These are phyloP conservation scores for Eurois occulta DNA, from an alignment of 2,888 invertebrate species.

Conservation along the genomic window DNA sequence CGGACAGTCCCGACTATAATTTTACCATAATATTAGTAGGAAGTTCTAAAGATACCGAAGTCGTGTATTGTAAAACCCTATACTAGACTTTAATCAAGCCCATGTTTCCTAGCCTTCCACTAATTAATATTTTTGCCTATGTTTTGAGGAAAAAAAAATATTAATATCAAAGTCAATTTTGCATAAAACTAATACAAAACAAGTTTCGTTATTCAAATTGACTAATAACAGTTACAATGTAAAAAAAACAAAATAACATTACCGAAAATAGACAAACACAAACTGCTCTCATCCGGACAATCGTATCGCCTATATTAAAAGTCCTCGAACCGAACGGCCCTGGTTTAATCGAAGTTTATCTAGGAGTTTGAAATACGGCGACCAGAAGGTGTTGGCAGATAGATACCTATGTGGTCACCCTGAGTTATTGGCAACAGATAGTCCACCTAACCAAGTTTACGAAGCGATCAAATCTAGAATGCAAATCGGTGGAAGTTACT, in stretches of 20 bases:
- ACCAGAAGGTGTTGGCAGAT: constrained; percentile 66
- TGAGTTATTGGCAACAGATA: constrained; percentile 57
- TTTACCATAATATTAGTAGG: too few relatives aligned
- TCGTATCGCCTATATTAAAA: constrained; percentile 67
- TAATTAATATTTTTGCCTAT: not conserved
- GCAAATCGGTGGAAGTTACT: constrained; percentile 39
- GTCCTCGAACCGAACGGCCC: constrained; percentile 31
- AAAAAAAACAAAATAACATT: not conserved
- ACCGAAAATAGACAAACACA: not conserved
- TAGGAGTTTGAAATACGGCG: constrained; percentile 73
- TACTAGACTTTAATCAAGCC: not conserved
- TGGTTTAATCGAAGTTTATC: constrained; percentile 77
- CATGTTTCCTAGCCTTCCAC: too few relatives aligned
- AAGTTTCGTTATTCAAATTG: not conserved
- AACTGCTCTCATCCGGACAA: not conserved
- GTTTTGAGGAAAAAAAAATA: not conserved
- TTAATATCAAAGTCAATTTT: too few relatives aligned
- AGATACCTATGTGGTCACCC: constrained; percentile 56
- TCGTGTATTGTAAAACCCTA: too few relatives aligned
- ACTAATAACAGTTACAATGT: not conserved
- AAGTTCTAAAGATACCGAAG: too few relatives aligned
- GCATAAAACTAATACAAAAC: not conserved
- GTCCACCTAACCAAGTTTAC: constrained; percentile 39
- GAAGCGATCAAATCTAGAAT: constrained; percentile 43
- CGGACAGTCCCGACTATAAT: too few relatives aligned